Conservation (phyloP, 2,797 vertebrate genomes). For the Eospalax fontanierii region DNA sequence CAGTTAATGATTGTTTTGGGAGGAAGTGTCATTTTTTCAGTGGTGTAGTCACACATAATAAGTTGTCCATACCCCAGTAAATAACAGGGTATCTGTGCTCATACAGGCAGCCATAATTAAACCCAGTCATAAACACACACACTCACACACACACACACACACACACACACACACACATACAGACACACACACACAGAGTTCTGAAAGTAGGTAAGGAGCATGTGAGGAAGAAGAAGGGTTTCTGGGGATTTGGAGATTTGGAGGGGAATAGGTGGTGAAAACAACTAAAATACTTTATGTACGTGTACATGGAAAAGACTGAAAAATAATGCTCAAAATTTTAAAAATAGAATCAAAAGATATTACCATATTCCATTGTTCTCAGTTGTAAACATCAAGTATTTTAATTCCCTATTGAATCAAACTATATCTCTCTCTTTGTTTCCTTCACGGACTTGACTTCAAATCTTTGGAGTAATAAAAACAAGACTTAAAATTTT, state of each 20-base stretch:
- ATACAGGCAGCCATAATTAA: not conserved
- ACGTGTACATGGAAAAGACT: not conserved
- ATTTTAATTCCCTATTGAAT: not conserved
- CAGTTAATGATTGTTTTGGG: not conserved
- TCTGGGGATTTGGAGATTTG: not conserved
- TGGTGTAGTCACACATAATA: not conserved
- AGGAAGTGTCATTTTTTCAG: not conserved
- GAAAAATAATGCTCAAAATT: not conserved
- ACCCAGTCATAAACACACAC: not conserved
- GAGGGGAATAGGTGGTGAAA: not conserved
- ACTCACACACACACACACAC: no score
- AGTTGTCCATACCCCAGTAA: not conserved
- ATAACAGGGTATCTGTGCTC: not conserved
- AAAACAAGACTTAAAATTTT: not conserved
- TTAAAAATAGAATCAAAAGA: not conserved
- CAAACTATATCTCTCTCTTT: not conserved
- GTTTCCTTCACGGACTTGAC: not conserved
- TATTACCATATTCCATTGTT: not conserved
- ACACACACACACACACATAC: no score
- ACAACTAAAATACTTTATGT: not conserved
- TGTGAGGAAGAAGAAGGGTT: not conserved
- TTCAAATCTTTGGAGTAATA: conserved; percentile 48
- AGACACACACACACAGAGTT: not conserved
- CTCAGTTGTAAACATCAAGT: not conserved
- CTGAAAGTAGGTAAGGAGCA: not conserved